These are phyloP conservation scores for Falcaria lacertinaria DNA, from an alignment of 2,888 invertebrate species.

Conservation along the genomic window DNA sequence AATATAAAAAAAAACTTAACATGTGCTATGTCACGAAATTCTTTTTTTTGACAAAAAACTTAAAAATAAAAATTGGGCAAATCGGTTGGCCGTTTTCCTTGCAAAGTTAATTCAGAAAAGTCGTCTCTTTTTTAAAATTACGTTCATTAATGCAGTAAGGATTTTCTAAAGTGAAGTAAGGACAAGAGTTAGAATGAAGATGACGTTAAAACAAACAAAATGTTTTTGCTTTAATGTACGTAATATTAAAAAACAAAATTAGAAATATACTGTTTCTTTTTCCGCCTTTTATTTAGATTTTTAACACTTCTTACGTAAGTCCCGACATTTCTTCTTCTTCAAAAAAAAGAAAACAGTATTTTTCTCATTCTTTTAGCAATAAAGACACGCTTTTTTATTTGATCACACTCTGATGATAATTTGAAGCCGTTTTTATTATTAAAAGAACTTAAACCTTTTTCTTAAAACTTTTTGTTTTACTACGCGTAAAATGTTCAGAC, in stretches of 20 bases:
- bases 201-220: background rate
- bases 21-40: conserved; percentile 33
- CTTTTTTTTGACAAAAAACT: conserved; percentile 37
- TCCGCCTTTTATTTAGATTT: too few species aligned
- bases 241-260: too few species aligned
- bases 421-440: background rate
- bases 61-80: conserved; percentile 47
- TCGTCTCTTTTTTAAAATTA: conserved; percentile 32
- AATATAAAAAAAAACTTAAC: conserved; percentile 36
- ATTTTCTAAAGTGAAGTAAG: conserved; percentile 2
- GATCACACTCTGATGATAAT: too few species aligned
- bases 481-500: background rate
- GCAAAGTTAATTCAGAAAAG: conserved; percentile 41
- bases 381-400: background rate
- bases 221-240: background rate
- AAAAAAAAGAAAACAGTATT: background rate
- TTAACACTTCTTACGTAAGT: too few species aligned
- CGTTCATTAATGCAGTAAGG: conserved; percentile 15
- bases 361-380: background rate
- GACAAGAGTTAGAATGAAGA: too few species aligned
- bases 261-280: too few species aligned
- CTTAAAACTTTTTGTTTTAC: too few species aligned
- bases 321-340: too few species aligned
- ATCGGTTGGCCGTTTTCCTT: conserved; percentile 62
- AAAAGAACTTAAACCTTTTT: too few species aligned